A percentile compares a stretch with the other conserved stretches of the same genome.
phyloP scores from a whole-genome alignment of 2,113 vertebrate species.

The Tautogolabrus adspersus region DNA sequence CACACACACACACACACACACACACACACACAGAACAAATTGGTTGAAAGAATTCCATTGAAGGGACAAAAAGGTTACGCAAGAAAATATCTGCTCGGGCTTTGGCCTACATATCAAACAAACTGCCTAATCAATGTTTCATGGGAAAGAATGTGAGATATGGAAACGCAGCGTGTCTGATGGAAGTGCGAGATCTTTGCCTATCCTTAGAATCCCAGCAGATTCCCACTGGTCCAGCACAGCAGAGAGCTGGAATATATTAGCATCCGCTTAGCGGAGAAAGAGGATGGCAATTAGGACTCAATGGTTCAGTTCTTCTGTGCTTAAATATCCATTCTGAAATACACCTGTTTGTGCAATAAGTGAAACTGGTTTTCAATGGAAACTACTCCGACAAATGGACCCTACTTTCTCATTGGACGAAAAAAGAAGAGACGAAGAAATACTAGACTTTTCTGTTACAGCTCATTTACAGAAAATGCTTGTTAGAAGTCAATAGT shows the following conservation, averaged over 20 bases:
- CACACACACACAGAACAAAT: conserved; percentile 23
- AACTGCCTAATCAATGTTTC: conserved; percentile 63
- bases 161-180: conserved; percentile 26
- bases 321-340: neutral
- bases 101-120: conserved; percentile 41
- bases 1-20: too few species aligned
- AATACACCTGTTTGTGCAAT: neutral
- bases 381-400: neutral
- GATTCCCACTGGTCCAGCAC: conserved; percentile 37
- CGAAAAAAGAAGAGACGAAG: neutral
- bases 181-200: conserved; percentile 33
- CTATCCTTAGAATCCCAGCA: conserved; percentile 36
- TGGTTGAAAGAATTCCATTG: neutral
- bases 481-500: conserved; percentile 1
- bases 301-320: neutral
- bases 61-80: conserved; percentile 21
- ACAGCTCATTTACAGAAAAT: conserved; percentile 6
- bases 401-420: neutral
- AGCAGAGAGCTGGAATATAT: conserved; percentile 63
- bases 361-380: conserved; percentile 9
- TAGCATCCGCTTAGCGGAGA: conserved; percentile 68
- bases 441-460: neutral
- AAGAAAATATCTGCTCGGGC: conserved; percentile 13
- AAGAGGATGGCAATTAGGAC: conserved; percentile 58
- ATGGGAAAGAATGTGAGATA: conserved; percentile 58